These are phyloP conservation scores for Tadarida brasiliensis DNA, from an alignment of 2,797 vertebrate genomes.

Conservation along the genomic window DNA sequence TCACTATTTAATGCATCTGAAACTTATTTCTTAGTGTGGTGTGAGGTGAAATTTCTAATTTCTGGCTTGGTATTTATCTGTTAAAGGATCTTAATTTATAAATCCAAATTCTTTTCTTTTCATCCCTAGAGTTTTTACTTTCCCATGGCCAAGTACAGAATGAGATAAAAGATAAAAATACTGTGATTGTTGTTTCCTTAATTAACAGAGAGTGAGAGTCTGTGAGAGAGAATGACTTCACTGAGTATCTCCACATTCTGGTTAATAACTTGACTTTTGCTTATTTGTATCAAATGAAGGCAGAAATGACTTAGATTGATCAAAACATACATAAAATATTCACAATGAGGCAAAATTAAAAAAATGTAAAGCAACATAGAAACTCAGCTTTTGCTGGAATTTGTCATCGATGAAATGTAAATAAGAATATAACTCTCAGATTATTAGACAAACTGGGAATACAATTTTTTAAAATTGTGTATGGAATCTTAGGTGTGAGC, in stretches of 20 bases:
- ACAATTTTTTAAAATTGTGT: neutral
- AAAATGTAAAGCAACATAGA: neutral
- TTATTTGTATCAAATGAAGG: slow-evolving; percentile 22
- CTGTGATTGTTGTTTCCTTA: neutral
- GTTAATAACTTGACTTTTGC: slow-evolving; percentile 8
- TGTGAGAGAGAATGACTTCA: neutral
- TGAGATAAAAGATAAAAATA: slow-evolving; percentile 4
- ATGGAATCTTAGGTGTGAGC: neutral
- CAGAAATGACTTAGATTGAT: neutral
- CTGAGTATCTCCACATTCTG: neutral
- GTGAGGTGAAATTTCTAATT: neutral
- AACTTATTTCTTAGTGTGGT: neutral
- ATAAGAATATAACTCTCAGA: neutral
- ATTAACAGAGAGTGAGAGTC: neutral
- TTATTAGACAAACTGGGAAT: neutral
- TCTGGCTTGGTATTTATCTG: neutral
- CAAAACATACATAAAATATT: slow-evolving; percentile 26
- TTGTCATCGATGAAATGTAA: neutral
- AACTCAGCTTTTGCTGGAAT: neutral
- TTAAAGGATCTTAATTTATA: slow-evolving; percentile 48
- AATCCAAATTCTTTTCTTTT: neutral
- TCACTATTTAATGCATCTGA: neutral
- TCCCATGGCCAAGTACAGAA: neutral
- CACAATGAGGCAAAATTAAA: neutral
- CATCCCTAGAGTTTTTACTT: neutral